phyloP scores from a whole-genome alignment of 2,797 vertebrate species.

The Knipowitschia caucasica region DNA sequence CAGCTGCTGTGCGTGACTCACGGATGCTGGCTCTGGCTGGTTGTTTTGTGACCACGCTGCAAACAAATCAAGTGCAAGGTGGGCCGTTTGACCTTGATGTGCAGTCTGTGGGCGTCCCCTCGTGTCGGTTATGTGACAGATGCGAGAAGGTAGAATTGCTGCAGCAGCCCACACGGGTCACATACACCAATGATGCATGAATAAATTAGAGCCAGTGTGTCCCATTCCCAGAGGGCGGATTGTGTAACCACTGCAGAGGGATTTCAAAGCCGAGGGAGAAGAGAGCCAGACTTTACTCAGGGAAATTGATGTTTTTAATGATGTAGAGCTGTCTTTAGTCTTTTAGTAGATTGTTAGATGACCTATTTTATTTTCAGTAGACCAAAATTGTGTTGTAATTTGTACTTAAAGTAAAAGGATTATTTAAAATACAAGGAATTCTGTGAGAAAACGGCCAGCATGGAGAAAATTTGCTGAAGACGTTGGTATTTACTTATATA shows the following conservation, averaged over 20 bases:
- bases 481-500: too few relatives aligned
- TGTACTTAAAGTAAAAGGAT: too few relatives aligned
- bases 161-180: slow-evolving; percentile 32
- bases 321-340: too few relatives aligned
- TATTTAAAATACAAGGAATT: too few relatives aligned
- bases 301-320: too few relatives aligned
- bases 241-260: slow-evolving; percentile 66
- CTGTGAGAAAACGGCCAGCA: too few relatives aligned
- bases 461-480: too few relatives aligned
- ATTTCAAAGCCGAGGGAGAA: slow-evolving; percentile 29
- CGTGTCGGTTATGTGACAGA: slow-evolving; percentile 15
- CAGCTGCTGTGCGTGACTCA: background rate
- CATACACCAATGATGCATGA: slow-evolving; percentile 45
- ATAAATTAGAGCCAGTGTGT: slow-evolving; percentile 45
- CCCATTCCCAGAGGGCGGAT: slow-evolving; percentile 46
- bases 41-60: background rate
- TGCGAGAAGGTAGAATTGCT: background rate
- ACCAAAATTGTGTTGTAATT: too few relatives aligned
- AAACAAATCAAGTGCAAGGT: slow-evolving; percentile 3
- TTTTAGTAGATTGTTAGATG: too few relatives aligned
- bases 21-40: background rate
- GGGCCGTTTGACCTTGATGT: slow-evolving; percentile 27
- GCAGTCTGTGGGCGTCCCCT: slow-evolving; percentile 3
- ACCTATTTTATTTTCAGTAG: too few relatives aligned
- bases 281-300: slow-evolving; percentile 39